Evolutionary conservation across 2,113 vertebrate genomes (phyloP).

Genomic region (Bufo bufo): DNA sequence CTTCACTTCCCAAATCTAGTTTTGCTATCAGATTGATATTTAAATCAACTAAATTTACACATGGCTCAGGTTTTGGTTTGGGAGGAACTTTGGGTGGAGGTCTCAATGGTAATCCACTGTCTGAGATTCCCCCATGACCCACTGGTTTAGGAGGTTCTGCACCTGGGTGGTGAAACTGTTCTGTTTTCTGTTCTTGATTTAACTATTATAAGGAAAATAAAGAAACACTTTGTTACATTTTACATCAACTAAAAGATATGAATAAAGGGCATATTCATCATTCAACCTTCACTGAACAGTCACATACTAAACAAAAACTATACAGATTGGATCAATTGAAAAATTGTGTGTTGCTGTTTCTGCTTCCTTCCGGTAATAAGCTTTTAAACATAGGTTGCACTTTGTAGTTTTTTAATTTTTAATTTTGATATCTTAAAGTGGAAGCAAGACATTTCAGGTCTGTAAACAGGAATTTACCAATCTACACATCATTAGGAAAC

Average conservation of each 20-base stretch:
- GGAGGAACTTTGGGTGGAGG: constrained; percentile 25
- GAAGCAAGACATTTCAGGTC: too few species aligned
- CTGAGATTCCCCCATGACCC: neutral
- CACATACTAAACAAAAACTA: too few species aligned
- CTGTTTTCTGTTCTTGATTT: constrained; percentile 62
- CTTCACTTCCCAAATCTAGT: neutral
- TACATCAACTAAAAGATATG: neutral
- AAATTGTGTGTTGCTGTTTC: too few species aligned
- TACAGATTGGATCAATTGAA: too few species aligned
- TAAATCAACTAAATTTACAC: constrained; percentile 41
- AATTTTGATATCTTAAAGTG: too few species aligned
- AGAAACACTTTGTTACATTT: constrained; percentile 31
- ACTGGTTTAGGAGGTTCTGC: constrained; percentile 12
- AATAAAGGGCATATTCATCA: too few species aligned
- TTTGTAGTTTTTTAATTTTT: too few species aligned
- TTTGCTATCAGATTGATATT: neutral
- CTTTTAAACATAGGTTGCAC: too few species aligned
- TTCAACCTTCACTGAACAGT: too few species aligned
- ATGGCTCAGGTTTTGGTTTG: constrained; percentile 57
- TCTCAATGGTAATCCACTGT: neutral
- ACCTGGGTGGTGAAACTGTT: constrained; percentile 48
- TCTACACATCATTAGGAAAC: too few species aligned
- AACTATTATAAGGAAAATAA: constrained; percentile 61
- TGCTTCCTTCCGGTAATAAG: too few species aligned
- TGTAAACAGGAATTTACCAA: too few species aligned